Percentiles rank a stretch among this genome's conserved stretches.
phyloP scores from a whole-genome alignment of 2,797 vertebrate genomes.

The Alosa sapidissima region DNA sequence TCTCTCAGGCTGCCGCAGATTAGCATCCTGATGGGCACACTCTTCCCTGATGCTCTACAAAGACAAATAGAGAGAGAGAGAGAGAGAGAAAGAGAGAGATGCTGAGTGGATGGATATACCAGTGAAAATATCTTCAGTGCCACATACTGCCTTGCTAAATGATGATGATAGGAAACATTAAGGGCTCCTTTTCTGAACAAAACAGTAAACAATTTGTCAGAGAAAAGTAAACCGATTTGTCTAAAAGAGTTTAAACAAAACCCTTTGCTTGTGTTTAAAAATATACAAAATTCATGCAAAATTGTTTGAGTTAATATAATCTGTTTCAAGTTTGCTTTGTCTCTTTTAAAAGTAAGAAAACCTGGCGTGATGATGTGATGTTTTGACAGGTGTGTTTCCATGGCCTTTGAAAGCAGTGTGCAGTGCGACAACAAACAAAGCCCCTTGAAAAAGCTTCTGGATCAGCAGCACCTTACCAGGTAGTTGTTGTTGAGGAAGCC shows the following conservation, averaged over 20 bases:
- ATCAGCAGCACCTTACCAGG: conserved; percentile 52
- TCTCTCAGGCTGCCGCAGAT: conserved; percentile 45
- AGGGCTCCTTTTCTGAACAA: neutral
- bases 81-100: neutral
- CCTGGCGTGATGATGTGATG: neutral
- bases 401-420: neutral
- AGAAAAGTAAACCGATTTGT: neutral
- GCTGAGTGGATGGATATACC: neutral
- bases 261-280: neutral
- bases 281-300: neutral
- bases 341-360: neutral
- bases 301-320: neutral
- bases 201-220: neutral
- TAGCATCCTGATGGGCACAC: conserved; percentile 92
- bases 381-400: neutral
- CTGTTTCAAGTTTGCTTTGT: neutral
- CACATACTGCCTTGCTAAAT: neutral
- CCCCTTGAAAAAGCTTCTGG: neutral
- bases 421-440: neutral
- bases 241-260: neutral
- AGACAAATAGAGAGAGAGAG: conserved; percentile 47
- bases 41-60: conserved; percentile 89
- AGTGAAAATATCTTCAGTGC: neutral
- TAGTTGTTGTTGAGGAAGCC: conserved; percentile 66
- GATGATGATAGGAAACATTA: neutral